Conservation (phyloP, 2,888 invertebrate genomes). For the Xanthia icteritia region DNA sequence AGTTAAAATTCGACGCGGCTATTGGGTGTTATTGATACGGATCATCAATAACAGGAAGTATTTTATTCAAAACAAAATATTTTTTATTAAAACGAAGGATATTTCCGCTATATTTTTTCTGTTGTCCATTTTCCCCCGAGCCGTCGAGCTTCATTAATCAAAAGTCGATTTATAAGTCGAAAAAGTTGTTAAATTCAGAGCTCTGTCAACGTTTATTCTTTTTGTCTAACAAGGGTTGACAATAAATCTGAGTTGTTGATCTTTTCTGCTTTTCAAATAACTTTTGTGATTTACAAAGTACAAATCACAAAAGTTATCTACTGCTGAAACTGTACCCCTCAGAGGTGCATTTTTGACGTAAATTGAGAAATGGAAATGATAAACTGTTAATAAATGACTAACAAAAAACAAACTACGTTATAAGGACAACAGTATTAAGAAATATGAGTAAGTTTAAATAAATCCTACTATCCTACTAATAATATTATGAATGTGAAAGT, state of each 20-base stretch:
- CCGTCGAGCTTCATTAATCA: slow-evolving; percentile 46
- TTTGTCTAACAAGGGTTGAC: slow-evolving; percentile 46
- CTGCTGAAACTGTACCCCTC: too few relatives aligned
- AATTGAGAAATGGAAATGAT: not conserved
- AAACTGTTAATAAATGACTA: not conserved
- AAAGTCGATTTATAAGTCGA: slow-evolving; percentile 47
- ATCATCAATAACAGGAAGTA: slow-evolving; percentile 8
- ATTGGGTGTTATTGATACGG: not conserved
- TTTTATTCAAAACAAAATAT: slow-evolving; percentile 36
- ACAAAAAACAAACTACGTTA: not conserved
- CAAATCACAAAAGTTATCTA: too few relatives aligned
- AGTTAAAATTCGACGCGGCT: not conserved
- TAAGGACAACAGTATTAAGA: not conserved
- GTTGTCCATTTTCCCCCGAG: slow-evolving; percentile 26
- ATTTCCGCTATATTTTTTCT: slow-evolving; percentile 25
- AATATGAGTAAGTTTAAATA: not conserved
- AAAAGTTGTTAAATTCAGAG: slow-evolving; percentile 50
- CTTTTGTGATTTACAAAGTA: slow-evolving; percentile 29
- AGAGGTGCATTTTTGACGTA: not conserved
- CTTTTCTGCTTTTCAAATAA: slow-evolving; percentile 34
- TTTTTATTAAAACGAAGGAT: slow-evolving; percentile 18
- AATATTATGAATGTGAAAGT: too few relatives aligned
- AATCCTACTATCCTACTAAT: too few relatives aligned
- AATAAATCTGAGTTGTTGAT: slow-evolving; percentile 30
- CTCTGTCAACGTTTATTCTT: slow-evolving; percentile 41